Conservation (phyloP, 2,113 vertebrate species). For the Pionites leucogaster region DNA sequence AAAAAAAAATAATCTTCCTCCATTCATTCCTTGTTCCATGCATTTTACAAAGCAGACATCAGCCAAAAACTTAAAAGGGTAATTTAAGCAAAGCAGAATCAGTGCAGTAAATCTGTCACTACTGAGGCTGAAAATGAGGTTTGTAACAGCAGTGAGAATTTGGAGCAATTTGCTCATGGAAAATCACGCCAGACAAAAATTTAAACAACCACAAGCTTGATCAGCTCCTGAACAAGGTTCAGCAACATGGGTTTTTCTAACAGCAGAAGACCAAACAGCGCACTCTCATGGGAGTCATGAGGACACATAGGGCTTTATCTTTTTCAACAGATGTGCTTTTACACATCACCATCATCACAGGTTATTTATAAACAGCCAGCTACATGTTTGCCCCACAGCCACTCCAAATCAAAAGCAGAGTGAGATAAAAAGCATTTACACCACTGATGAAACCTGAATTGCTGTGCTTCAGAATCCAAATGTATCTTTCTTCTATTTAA, state of each 20-base stretch:
- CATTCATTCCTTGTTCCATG: not conserved
- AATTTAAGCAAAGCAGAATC: not conserved
- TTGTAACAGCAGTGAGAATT: not conserved
- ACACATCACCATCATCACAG: not conserved
- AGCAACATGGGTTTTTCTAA: not conserved
- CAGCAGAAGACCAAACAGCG: not conserved
- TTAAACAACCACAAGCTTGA: not conserved
- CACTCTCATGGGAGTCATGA: not conserved
- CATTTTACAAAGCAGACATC: not conserved
- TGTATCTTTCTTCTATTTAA: not conserved
- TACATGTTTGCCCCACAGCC: not conserved
- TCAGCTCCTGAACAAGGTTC: not conserved
- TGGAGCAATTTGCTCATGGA: not conserved
- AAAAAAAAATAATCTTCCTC: not conserved
- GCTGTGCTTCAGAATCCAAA: not conserved
- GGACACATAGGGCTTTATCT: not conserved
- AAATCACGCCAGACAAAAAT: not conserved
- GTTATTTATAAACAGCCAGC: not conserved
- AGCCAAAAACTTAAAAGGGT: not conserved
- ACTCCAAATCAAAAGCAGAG: not conserved
- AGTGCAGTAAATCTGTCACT: not conserved
- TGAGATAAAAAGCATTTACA: not conserved
- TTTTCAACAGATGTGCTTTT: not conserved
- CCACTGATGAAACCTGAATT: not conserved
- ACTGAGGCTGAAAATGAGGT: not conserved